Evolutionary conservation across 2,797 vertebrate species (phyloP).

Genomic region (Bucorvus abyssinicus): DNA sequence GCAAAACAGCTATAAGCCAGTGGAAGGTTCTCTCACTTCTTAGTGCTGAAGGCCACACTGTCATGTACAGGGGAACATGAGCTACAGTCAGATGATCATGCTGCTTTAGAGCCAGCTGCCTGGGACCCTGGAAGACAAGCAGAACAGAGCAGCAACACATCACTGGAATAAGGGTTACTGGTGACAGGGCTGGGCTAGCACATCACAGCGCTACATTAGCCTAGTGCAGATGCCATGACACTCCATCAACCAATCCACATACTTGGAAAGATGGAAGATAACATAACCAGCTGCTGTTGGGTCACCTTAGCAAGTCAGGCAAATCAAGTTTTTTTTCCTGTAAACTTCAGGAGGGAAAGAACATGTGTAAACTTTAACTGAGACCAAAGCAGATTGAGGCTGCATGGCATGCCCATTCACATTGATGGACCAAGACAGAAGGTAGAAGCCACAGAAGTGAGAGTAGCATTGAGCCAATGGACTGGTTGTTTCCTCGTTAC

Average conservation of each 20-base stretch:
- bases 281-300: background rate
- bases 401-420: background rate
- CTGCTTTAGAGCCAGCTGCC: background rate
- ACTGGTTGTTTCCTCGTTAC: background rate
- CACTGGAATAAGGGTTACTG: background rate
- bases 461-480: background rate
- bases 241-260: background rate
- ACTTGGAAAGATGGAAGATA: background rate
- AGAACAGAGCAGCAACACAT: background rate
- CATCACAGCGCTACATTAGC: background rate
- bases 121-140: background rate
- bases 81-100: background rate
- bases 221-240: background rate
- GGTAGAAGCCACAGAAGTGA: background rate
- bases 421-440: background rate
- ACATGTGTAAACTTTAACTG: background rate
- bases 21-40: background rate
- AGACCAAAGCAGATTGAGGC: background rate
- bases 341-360: background rate
- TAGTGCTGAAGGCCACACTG: background rate
- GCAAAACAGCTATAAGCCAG: background rate
- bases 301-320: background rate
- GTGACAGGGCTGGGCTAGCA: background rate
- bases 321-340: background rate
- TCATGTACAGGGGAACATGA: fast-evolving